Conservation (phyloP, 1,140 invertebrate species). For the Lucilia cuprina region DNA sequence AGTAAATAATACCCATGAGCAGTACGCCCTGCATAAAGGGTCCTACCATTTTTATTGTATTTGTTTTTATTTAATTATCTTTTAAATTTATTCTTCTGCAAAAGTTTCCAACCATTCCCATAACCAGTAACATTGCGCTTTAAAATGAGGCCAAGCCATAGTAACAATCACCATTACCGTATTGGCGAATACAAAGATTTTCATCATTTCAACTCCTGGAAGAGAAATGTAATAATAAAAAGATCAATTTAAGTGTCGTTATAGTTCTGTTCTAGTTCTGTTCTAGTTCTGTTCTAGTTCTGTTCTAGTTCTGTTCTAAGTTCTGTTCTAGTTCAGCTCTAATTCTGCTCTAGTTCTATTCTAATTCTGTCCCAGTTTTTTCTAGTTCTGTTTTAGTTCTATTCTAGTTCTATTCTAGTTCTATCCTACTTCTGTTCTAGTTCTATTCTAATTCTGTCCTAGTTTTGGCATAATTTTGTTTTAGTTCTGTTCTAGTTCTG, state of each 20-base stretch:
- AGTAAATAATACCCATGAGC: constrained; percentile 59
- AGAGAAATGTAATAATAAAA: constrained; percentile 14
- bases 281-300: too few species aligned
- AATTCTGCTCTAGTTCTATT: too few species aligned
- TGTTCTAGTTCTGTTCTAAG: too few species aligned
- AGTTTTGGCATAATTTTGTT: too few species aligned
- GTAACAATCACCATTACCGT: constrained; percentile 58
- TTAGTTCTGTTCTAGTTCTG: too few species aligned
- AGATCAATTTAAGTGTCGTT: neutral
- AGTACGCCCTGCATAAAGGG: constrained; percentile 58
- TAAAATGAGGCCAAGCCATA: constrained; percentile 59
- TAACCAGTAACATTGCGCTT: constrained; percentile 53
- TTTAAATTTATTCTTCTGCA: constrained; percentile 38
- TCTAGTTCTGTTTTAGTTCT: too few species aligned
- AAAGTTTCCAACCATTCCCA: constrained; percentile 53
- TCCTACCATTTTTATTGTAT: constrained; percentile 51
- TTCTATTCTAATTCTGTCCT: too few species aligned
- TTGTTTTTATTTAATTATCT: neutral
- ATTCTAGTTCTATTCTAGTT: too few species aligned
- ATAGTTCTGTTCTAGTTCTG: too few species aligned
- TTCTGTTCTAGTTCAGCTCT: too few species aligned
- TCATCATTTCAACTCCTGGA: constrained; percentile 60
- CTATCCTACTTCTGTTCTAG: too few species aligned
- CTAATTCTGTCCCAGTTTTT: too few species aligned
- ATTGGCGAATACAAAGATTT: constrained; percentile 60